A percentile compares a stretch with the other conserved stretches of the same genome.
These are phyloP conservation scores for Ameiurus melas DNA, from an alignment of 2,113 vertebrate species.

Conservation along the genomic window DNA sequence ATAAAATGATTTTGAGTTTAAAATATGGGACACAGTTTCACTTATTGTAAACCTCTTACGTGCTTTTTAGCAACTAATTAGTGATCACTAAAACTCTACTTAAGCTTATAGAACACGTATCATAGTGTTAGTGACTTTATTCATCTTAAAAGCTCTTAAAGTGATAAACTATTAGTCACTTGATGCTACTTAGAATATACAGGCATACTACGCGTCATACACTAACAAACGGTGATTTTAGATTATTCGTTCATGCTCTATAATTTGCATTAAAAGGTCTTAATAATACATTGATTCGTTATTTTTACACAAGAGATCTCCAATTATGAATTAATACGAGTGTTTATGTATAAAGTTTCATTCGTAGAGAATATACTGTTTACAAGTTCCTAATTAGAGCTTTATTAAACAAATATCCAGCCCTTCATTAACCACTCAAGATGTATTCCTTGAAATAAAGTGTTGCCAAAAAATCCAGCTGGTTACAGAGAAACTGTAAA, in stretches of 20 bases:
- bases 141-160: not conserved
- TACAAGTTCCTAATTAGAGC: too few species aligned
- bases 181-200: not conserved
- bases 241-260: not conserved
- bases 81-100: not conserved
- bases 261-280: not conserved
- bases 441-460: too few species aligned
- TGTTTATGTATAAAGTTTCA: too few species aligned
- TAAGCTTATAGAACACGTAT: not conserved
- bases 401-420: too few species aligned
- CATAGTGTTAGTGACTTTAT: not conserved
- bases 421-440: too few species aligned
- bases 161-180: not conserved
- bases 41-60: not conserved
- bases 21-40: not conserved
- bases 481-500: too few species aligned
- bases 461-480: too few species aligned
- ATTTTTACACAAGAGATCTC: not conserved
- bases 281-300: not conserved
- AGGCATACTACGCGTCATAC: not conserved
- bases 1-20: not conserved
- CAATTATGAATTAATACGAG: not conserved
- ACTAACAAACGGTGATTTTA: not conserved
- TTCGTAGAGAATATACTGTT: too few species aligned
- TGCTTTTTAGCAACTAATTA: not conserved